phyloP scores from a whole-genome alignment of 1,140 invertebrate genomes.

The Plutomurus gul region DNA sequence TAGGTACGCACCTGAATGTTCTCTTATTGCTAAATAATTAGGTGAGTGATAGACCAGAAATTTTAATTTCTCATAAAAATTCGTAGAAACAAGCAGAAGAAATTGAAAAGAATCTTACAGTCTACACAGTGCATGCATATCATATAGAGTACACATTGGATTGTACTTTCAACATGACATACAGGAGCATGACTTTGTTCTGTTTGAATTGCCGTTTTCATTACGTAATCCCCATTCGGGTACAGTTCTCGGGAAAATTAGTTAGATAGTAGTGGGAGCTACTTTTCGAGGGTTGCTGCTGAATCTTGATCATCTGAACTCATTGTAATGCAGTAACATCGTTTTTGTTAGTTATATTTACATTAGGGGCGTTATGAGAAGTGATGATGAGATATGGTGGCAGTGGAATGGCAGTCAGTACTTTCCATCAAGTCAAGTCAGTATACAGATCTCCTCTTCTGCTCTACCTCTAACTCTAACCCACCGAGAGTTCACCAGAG shows the following conservation, averaged over 20 bases:
- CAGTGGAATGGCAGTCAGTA: neutral
- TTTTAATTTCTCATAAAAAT: neutral
- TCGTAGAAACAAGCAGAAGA: neutral
- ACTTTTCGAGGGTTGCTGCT: no score
- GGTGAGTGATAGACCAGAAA: no score
- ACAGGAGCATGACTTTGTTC: no score
- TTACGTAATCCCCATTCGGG: no score
- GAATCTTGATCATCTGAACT: neutral
- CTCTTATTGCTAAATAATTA: no score
- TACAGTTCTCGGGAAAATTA: no score
- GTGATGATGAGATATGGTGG: neutral
- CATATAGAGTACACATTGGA: neutral
- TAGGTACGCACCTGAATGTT: no score
- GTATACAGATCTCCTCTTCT: no score
- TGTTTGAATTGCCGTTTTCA: no score
- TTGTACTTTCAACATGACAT: no score
- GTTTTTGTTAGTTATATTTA: neutral
- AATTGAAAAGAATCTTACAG: neutral
- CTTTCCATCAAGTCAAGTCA: neutral
- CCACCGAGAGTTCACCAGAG: no score
- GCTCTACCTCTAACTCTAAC: no score
- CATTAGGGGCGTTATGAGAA: neutral
- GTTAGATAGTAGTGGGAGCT: neutral
- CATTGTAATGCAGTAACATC: neutral
- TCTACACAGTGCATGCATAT: neutral